Base-by-base conservation (phyloP, 2,888 invertebrate genomes). In the Mythimna albipuncta region DNA sequence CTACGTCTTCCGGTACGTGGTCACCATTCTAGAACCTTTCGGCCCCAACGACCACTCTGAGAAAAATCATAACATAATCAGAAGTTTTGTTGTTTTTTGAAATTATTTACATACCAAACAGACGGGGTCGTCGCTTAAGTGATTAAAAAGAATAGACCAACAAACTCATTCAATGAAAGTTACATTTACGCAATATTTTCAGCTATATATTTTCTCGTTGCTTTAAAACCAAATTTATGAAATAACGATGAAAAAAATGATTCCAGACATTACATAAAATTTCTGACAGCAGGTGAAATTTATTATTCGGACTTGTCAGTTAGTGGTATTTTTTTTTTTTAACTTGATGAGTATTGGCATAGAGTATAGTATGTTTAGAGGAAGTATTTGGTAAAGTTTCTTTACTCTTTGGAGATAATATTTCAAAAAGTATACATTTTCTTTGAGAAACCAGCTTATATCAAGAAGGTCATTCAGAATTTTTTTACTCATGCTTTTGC, bases 131-230 rank as follows among this genome's bases (percentile, higher is more conserved):
- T 13, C 4, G 10, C 62, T 35, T 13, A 63, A 65, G 47, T 50
- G 16, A 59, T 68, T 21, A 38, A 64, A 52, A 64, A 52, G 63
- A 70, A 65, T 55, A 55, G 16, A 32, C 26, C n/a, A n/a, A 44
- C 32, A 47, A 57, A 38, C 26, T 50, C 10, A 35, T 61, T 10
- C 21, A 64, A 63, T 11, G 6, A 61, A 2, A 50, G 55, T 50
- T 72, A 69, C 61, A 80, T 82, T 77, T 41, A 69, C 69, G 35
- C 35, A 35, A 69, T 72, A 58, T 72, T 69, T 64, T 62, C 32
- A 47, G 21, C 44, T 19, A 47, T 54, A 54, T 54, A 35, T 61
- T 21, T 57, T 44, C 6, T 57, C 21, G 41, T 63, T 57, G 70
- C 41, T 50, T 50, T 44, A 35, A 26, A n/a, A 47, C 38, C 2